Evolutionary conservation across 2,797 vertebrate species (phyloP).

Genomic region (Mormyrops attenuatus): DNA sequence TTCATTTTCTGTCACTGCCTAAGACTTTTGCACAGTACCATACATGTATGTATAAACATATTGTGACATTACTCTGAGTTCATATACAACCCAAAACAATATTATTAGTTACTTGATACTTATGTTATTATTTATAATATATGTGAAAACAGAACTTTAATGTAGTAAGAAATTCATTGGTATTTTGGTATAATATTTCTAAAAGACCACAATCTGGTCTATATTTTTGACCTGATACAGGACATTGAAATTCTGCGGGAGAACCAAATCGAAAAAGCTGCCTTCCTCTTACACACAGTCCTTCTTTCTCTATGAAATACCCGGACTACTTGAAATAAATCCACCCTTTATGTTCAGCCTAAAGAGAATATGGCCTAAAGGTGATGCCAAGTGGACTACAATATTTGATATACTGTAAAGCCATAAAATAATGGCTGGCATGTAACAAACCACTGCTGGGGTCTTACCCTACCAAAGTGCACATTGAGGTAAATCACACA

Average conservation of each 20-base stretch:
- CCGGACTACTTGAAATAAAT: background rate
- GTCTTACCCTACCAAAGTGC: background rate
- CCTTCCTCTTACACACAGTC: slow-evolving; percentile 31
- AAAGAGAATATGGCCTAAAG: background rate
- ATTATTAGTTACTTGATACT: no score
- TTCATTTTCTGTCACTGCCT: background rate
- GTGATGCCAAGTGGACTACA: background rate
- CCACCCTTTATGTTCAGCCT: background rate
- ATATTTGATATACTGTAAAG: background rate
- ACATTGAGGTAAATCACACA: background rate
- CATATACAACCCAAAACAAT: background rate
- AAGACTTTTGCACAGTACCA: background rate
- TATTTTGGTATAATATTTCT: background rate
- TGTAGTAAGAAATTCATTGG: background rate
- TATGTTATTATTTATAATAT: background rate
- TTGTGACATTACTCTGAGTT: background rate
- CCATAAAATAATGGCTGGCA: background rate
- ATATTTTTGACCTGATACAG: background rate
- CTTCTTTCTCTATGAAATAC: slow-evolving; percentile 3
- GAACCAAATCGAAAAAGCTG: slow-evolving; percentile 24
- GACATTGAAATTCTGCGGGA: background rate
- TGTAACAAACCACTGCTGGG: background rate
- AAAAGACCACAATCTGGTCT: background rate
- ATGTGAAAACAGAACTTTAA: background rate
- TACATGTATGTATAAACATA: background rate